These are phyloP conservation scores for Tenebrosternarchus preto DNA, from an alignment of 2,113 vertebrate species.

Conservation along the genomic window DNA sequence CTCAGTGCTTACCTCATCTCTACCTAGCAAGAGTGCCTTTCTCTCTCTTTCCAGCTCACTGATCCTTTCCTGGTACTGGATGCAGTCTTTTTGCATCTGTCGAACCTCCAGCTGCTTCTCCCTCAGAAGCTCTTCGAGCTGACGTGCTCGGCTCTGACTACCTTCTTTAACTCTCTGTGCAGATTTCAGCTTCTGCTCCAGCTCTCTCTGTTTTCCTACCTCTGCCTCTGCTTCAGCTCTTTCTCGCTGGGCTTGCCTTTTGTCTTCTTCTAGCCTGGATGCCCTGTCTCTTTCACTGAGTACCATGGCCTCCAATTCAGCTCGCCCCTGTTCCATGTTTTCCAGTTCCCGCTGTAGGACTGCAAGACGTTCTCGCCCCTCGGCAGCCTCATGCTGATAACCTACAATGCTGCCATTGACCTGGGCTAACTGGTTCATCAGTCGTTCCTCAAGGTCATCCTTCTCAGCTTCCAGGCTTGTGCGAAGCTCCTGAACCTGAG, in stretches of 20 bases:
- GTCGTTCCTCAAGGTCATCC: conserved; percentile 91
- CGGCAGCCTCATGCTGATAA: conserved; percentile 89
- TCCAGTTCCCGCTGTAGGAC: conserved; percentile 76
- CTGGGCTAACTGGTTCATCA: conserved; percentile 97
- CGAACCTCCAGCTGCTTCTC: conserved; percentile 94
- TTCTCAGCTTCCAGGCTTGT: conserved; percentile 83
- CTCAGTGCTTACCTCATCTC: conserved; percentile 77
- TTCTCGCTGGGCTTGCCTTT: conserved; percentile 82
- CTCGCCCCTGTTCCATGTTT: conserved; percentile 72
- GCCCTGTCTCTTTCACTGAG: conserved; percentile 75
- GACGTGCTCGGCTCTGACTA: conserved; percentile 77
- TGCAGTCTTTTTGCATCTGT: conserved; percentile 91
- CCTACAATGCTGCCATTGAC: conserved; percentile 95
- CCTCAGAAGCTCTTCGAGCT: conserved; percentile 92
- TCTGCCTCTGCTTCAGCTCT: conserved; percentile 77
- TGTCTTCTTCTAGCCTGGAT: conserved; percentile 84
- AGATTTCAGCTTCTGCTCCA: conserved; percentile 83
- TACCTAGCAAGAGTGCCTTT: conserved; percentile 82
- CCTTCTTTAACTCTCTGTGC: conserved; percentile 78
- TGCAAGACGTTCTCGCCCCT: conserved; percentile 72
- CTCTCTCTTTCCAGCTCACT: conserved; percentile 83
- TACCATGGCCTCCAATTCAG: conserved; percentile 72
- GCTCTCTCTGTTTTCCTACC: conserved; percentile 78
- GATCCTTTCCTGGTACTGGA: conserved; percentile 89
- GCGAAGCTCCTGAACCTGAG: conserved; percentile 75